phyloP scores from a whole-genome alignment of 1,140 invertebrate species.

The Lepidurus couesii region DNA sequence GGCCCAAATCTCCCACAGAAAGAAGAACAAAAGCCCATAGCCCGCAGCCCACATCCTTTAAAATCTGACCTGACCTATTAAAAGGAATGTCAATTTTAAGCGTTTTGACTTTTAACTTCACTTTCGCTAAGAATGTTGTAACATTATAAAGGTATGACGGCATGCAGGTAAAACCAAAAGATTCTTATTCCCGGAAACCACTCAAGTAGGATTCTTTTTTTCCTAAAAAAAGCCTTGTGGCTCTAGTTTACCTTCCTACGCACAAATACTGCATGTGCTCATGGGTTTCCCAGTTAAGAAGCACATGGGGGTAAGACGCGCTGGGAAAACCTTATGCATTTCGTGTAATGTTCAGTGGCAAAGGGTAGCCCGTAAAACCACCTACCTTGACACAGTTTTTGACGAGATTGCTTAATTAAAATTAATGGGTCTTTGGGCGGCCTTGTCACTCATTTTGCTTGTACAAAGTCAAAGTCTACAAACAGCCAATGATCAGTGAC shows the following conservation, averaged over 20 bases:
- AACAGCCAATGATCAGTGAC: background rate
- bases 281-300: background rate
- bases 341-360: too few relatives aligned
- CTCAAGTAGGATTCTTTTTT: background rate
- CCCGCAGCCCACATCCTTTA: background rate
- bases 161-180: background rate
- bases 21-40: background rate
- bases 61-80: background rate
- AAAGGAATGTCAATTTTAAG: background rate
- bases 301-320: background rate
- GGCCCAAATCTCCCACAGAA: background rate
- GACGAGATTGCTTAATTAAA: background rate
- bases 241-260: constrained; percentile 13
- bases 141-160: background rate
- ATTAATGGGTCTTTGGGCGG: background rate
- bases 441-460: constrained; percentile 3
- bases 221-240: background rate
- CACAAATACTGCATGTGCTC: background rate
- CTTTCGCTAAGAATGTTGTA: background rate
- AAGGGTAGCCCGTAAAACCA: background rate
- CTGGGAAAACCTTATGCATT: background rate
- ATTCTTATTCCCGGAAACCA: background rate
- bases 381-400: constrained; percentile 15
- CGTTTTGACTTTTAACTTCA: background rate
- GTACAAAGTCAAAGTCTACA: background rate